Evolutionary conservation across 2,113 vertebrate genomes (phyloP).

Genomic region (Plecotus auritus): DNA sequence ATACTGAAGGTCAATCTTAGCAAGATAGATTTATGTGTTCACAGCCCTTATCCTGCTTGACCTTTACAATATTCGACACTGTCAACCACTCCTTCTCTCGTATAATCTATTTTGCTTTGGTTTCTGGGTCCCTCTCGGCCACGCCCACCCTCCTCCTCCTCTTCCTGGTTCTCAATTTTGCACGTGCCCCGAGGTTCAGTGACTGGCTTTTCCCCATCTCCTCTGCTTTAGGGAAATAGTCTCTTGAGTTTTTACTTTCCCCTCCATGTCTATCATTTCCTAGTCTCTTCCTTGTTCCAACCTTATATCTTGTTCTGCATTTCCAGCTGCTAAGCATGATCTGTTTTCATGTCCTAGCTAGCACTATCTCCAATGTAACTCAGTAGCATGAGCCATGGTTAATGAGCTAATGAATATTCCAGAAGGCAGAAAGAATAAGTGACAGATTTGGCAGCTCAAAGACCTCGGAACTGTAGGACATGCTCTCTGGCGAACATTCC

Average conservation of each 20-base stretch:
- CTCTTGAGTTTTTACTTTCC: neutral
- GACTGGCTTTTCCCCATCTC: neutral
- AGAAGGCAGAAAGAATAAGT: neutral
- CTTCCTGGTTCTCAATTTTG: neutral
- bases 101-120: neutral
- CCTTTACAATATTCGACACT: neutral
- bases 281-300: neutral
- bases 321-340: neutral
- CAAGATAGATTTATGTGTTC: neutral
- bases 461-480: neutral
- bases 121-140: neutral
- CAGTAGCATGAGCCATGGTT: neutral
- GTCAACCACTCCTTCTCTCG: neutral
- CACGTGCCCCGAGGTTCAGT: neutral
- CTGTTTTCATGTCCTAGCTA: neutral
- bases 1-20: neutral
- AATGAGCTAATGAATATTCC: neutral
- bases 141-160: neutral
- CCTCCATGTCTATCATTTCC: neutral
- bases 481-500: neutral
- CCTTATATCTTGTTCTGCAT: neutral
- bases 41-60: neutral
- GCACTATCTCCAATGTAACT: neutral
- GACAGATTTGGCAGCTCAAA: neutral
- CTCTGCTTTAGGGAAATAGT: neutral